Conservation (phyloP, 1,140 invertebrate genomes). For the Phortica variegata region DNA sequence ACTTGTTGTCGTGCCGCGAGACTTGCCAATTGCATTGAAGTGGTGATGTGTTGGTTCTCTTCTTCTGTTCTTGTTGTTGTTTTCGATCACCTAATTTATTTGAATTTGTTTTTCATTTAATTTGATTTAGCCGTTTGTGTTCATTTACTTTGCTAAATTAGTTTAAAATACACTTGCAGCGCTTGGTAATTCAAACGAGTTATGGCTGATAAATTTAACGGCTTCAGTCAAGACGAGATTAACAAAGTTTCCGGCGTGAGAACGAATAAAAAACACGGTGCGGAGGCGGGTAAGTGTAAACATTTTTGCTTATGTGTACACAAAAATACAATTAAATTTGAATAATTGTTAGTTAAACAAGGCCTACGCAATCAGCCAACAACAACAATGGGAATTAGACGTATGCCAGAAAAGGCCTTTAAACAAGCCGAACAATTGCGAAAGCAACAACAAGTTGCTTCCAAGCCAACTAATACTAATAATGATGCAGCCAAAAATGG, state of each 20-base stretch:
- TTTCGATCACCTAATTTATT: too few species aligned
- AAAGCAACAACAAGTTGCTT: constrained; percentile 27
- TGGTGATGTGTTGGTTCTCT: too few species aligned
- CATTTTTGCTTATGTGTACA: neutral
- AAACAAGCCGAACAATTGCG: constrained; percentile 38
- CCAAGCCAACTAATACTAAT: constrained; percentile 6
- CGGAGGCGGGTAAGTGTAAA: constrained; percentile 32
- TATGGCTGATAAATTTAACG: constrained; percentile 57
- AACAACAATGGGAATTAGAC: constrained; percentile 28
- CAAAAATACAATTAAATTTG: neutral
- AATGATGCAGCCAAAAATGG: constrained; percentile 10
- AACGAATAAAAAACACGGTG: constrained; percentile 8
- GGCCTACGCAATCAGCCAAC: constrained; percentile 37
- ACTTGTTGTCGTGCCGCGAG: too few species aligned
- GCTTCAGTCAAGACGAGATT: constrained; percentile 58
- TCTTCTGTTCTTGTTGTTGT: too few species aligned
- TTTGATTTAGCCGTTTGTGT: too few species aligned
- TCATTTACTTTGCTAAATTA: too few species aligned
- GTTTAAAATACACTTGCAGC: too few species aligned
- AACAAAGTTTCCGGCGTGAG: constrained; percentile 45
- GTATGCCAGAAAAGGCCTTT: constrained; percentile 46
- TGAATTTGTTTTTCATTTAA: too few species aligned
- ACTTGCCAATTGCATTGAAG: too few species aligned
- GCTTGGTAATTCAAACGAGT: too few species aligned
- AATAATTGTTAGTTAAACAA: constrained; percentile 28